Evolutionary conservation across 2,888 invertebrate species (phyloP), one percentile per base, ranked within the genome.

Genomic region (Octodonta nipae): DNA sequence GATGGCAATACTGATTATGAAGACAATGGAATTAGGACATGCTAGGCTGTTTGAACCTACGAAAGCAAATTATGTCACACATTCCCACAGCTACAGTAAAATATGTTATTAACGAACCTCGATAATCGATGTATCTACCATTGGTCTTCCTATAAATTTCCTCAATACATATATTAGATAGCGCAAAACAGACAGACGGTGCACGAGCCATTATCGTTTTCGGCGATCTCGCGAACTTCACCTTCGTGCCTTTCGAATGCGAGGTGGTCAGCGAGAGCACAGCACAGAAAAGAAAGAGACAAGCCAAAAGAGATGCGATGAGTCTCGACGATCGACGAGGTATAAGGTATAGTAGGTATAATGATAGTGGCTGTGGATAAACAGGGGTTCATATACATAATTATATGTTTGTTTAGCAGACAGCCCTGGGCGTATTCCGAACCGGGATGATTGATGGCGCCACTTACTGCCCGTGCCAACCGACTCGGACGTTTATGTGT

Each of bases 321-420:
- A 26, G 22, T 22, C 22, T 22, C 22, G 22, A n/a, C n/a, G n/a
- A n/a, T n/a, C 45, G 48, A 45, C 43, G 49, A 49, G 49, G 50
- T 46, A 49, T 17, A 35, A 47, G 48, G 44, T 41, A 41, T 47
- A 45, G 51, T 47, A 22, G 50, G 54, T 58, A 37, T 40, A 58
- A 58, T 58, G 51, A 56, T 56, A 58, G 57, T 55, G 54, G 52
- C 51, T 49, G 44, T 43, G 57, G 49, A 59, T 60, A 61, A 61
- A 60, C 60, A 60, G 58, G 54, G 60, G 59, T 60, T 60, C 58
- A 61, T 61, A 60, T 61, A 59, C 60, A 61, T 61, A 61, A 61
- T 61, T 61, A 61, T 56, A 61, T 63, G 62, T 63, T 61, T 63
- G 62, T 63, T 61, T 63, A 60, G 60, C 57, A 58, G 60, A 61